Percentiles rank a stretch among this genome's conserved stretches.
Evolutionary conservation across 2,113 vertebrate species (phyloP).

Genomic region (Poeciliopsis retropinna): DNA sequence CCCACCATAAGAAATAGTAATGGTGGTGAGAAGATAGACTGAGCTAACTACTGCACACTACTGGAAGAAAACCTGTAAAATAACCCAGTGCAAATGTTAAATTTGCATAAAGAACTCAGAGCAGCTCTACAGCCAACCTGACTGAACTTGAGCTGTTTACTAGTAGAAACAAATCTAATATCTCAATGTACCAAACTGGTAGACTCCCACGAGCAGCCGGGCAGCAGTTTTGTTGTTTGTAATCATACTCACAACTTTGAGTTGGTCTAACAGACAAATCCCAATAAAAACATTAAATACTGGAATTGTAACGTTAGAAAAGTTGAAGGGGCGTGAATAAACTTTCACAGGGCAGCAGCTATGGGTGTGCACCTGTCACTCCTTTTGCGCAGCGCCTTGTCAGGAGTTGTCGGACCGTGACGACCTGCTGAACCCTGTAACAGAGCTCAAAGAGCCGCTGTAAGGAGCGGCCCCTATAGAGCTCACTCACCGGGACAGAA

Average conservation of each 20-base stretch:
- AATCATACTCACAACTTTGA: not conserved
- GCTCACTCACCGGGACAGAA: not conserved
- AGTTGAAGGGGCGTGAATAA: not conserved
- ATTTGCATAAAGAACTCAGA: not conserved
- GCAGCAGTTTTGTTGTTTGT: not conserved
- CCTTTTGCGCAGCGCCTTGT: constrained; percentile 47
- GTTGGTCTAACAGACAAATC: not conserved
- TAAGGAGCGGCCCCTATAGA: constrained; percentile 16
- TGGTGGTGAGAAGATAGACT: not conserved
- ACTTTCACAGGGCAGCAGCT: constrained; percentile 3
- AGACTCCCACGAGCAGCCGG: not conserved
- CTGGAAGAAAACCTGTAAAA: not conserved
- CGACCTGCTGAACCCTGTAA: constrained; percentile 70
- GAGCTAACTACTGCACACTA: not conserved
- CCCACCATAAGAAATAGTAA: not conserved
- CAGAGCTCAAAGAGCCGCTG: constrained; percentile 52
- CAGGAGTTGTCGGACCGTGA: constrained; percentile 61
- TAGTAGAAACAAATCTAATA: not conserved
- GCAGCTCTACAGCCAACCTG: not conserved
- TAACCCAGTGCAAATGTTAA: not conserved
- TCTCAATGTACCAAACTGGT: not conserved
- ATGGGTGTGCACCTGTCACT: constrained; percentile 62
- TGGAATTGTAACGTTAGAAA: not conserved
- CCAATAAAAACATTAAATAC: not conserved
- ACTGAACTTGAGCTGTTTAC: not conserved